Conservation (phyloP, 1,140 invertebrate species). For the Ectropis grisescens region DNA sequence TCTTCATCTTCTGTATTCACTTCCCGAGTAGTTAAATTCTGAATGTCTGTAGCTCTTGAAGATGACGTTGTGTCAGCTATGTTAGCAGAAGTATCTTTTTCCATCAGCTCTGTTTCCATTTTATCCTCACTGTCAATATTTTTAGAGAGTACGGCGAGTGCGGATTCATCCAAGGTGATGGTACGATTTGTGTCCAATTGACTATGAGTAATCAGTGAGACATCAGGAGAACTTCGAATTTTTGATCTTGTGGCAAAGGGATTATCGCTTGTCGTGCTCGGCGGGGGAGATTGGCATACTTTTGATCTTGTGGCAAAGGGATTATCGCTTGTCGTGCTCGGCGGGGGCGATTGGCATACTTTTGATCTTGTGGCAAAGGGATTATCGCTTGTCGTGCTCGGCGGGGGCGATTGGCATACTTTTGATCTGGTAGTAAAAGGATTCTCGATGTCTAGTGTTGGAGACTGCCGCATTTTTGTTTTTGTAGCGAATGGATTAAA, state of each 20-base stretch:
- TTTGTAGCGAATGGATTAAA: conserved; percentile 44
- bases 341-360: conserved; percentile 10
- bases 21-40: conserved; percentile 29
- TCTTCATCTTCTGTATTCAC: conserved; percentile 56
- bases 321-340: conserved; percentile 6
- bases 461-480: conserved; percentile 27
- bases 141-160: background rate
- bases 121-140: conserved; percentile 8
- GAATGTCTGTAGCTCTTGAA: conserved; percentile 28
- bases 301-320: conserved; percentile 16
- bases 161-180: too few relatives aligned
- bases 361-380: conserved; percentile 16
- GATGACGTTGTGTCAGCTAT: conserved; percentile 23
- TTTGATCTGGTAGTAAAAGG: conserved; percentile 14
- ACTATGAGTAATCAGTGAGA: conserved; percentile 1
- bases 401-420: conserved; percentile 10
- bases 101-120: conserved; percentile 14
- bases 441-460: conserved; percentile 3
- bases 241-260: conserved; percentile 16
- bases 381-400: conserved; percentile 6
- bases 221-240: conserved; percentile 9
- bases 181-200: too few relatives aligned
- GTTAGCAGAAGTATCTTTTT: conserved; percentile 18
- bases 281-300: conserved; percentile 10
- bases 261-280: conserved; percentile 6